Evolutionary conservation across 1,140 invertebrate genomes (phyloP), one percentile per base, ranked within the genome.

Genomic region (Scaptomyza pallida): DNA sequence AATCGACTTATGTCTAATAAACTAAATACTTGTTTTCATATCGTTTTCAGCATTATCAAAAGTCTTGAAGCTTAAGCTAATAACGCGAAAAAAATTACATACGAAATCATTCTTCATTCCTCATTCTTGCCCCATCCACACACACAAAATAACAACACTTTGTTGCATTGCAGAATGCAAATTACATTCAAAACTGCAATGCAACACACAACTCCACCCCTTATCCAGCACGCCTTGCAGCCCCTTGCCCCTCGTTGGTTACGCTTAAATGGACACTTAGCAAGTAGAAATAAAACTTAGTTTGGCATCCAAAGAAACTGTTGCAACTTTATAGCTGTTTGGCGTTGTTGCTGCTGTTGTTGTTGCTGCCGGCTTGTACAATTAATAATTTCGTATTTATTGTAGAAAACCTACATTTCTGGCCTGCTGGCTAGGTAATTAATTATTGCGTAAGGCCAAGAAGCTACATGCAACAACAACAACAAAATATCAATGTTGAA

Each of bases 401-500:
- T 78, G 72, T 62, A 85, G 48, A 75, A 79, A 86, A 86, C 77
- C 77, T 81, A 80, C 76, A 77, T 85, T 85, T 86, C 80, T 73
- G 81, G 72, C 80, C 72, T 51, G 77, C 40, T 76, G 82, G 62
- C 68, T 56, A n/a, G 77, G 81, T 81, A 86, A 86, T 85, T 85
- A 85, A 80, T 86, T 80, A 56, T 85, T 85, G 80, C 80, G 78
- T 86, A 86, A 85, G 73, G 72, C 81, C 76, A 80, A 85, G 81
- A 85, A 85, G 75, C 45, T 77, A 44, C 44, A 70, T 35, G 70
- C 73, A 81, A 73, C 73, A 48, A 59, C 78, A 47, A 45, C 63
- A 71, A 59, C 51, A 71, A 63, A 71, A 75, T 57, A 71, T 26
- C 57, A 69, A 43, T 47, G 40, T 43, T 62, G 40, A 15, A 50